phyloP scores from a whole-genome alignment of 2,888 invertebrate genomes.

The Stenodema calcarata region DNA sequence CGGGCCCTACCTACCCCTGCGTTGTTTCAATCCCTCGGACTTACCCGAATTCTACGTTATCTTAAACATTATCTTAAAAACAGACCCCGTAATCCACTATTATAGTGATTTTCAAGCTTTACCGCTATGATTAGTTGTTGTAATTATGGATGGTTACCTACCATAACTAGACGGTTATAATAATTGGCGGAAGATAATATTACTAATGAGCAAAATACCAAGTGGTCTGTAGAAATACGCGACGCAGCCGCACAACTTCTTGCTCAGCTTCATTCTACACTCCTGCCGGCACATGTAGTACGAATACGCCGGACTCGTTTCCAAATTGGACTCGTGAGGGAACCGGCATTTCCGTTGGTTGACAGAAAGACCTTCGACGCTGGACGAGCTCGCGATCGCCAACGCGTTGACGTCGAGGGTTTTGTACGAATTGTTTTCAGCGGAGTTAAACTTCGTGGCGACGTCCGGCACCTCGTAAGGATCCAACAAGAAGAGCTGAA shows the following conservation, averaged over 20 bases:
- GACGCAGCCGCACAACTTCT: slow-evolving; percentile 61
- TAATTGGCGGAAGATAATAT: too few relatives aligned
- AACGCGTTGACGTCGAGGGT: slow-evolving; percentile 69
- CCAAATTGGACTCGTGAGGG: slow-evolving; percentile 58
- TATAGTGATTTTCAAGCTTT: too few relatives aligned
- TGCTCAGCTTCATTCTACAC: slow-evolving; percentile 60
- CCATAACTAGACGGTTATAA: too few relatives aligned
- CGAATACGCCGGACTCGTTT: slow-evolving; percentile 60
- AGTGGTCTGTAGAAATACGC: slow-evolving; percentile 61
- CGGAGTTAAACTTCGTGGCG: slow-evolving; percentile 63
- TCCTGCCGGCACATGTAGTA: slow-evolving; percentile 61
- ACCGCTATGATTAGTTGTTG: too few relatives aligned
- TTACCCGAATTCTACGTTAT: too few relatives aligned
- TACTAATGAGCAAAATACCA: neutral
- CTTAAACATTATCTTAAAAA: too few relatives aligned
- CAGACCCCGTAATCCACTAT: too few relatives aligned
- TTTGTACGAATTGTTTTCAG: slow-evolving; percentile 64
- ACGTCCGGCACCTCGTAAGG: slow-evolving; percentile 73
- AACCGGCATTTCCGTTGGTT: slow-evolving; percentile 60
- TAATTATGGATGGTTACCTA: too few relatives aligned
- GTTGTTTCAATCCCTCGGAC: too few relatives aligned
- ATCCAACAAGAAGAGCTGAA: slow-evolving; percentile 70
- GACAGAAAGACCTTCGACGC: slow-evolving; percentile 41
- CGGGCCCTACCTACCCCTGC: too few relatives aligned
- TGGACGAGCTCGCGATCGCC: slow-evolving; percentile 67